A percentile compares a stretch with the other conserved stretches of the same genome.
These are phyloP conservation scores for Lamellibrachia satsuma DNA, from an alignment of 2,888 invertebrate species.

Conservation along the genomic window DNA sequence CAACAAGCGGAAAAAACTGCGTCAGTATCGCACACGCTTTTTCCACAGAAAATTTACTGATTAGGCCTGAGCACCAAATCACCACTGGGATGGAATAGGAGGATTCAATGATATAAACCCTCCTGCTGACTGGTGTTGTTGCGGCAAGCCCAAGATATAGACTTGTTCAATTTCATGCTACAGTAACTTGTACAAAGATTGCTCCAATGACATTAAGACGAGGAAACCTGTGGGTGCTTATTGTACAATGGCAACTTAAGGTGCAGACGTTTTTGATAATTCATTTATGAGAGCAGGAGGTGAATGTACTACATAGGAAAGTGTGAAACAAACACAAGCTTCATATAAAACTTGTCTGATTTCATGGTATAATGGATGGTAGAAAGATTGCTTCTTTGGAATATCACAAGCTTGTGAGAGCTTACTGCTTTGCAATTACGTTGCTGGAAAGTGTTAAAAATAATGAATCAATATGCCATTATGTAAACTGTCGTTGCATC, in stretches of 20 bases:
- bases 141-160: neutral
- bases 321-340: neutral
- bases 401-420: neutral
- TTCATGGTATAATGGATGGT: neutral
- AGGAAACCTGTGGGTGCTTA: neutral
- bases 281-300: neutral
- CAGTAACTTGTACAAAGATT: constrained; percentile 17
- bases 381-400: neutral
- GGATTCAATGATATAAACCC: neutral
- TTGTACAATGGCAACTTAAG: neutral
- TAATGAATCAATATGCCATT: neutral
- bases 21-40: neutral
- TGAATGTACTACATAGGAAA: neutral
- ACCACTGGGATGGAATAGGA: neutral
- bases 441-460: neutral
- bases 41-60: neutral
- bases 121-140: neutral
- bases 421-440: neutral
- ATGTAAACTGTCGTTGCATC: neutral
- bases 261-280: constrained; percentile 7
- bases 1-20: neutral
- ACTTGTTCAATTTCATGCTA: constrained; percentile 6
- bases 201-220: neutral
- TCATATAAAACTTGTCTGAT: neutral
- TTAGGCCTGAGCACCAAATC: neutral